These are phyloP conservation scores for Meda fulgida DNA, from an alignment of 2,797 vertebrate genomes.

Conservation along the genomic window DNA sequence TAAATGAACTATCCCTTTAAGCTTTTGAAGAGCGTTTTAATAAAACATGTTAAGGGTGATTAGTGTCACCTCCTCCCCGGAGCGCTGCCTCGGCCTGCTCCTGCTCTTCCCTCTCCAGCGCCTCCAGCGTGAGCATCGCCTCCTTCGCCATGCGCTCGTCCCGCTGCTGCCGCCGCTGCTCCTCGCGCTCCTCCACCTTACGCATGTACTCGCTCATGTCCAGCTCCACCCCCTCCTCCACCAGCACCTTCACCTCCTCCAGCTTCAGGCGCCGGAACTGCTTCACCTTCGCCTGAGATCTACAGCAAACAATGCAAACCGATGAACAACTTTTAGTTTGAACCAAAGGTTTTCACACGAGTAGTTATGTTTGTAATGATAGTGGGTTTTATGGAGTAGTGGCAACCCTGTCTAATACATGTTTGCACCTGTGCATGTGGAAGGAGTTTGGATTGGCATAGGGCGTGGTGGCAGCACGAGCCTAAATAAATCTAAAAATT, in stretches of 20 bases:
- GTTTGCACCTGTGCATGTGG: too few species aligned
- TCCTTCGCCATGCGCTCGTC: constrained; percentile 79
- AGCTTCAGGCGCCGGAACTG: constrained; percentile 89
- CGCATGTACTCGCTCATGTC: constrained; percentile 76
- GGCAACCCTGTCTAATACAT: too few species aligned
- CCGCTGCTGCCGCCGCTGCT: constrained; percentile 74
- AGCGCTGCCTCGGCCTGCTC: constrained; percentile 58
- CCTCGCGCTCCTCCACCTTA: constrained; percentile 81
- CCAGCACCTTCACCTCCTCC: constrained; percentile 88
- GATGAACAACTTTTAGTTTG: background rate
- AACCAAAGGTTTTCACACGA: background rate
- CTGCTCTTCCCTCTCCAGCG: constrained; percentile 79
- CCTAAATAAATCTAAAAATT: too few species aligned
- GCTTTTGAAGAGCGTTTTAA: background rate
- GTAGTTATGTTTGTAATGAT: too few species aligned
- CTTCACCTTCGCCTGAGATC: constrained; percentile 89
- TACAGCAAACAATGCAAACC: constrained; percentile 59
- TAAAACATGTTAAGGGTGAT: background rate
- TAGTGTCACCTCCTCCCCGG: constrained; percentile 55
- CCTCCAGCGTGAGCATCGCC: constrained; percentile 78
- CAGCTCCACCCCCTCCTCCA: constrained; percentile 80
- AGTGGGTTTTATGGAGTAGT: too few species aligned
- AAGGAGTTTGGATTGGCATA: too few species aligned
- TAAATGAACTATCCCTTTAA: background rate
- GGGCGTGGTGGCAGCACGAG: too few species aligned